These are phyloP conservation scores for Lamprotornis superbus DNA, from an alignment of 2,113 vertebrate species.

Conservation along the genomic window DNA sequence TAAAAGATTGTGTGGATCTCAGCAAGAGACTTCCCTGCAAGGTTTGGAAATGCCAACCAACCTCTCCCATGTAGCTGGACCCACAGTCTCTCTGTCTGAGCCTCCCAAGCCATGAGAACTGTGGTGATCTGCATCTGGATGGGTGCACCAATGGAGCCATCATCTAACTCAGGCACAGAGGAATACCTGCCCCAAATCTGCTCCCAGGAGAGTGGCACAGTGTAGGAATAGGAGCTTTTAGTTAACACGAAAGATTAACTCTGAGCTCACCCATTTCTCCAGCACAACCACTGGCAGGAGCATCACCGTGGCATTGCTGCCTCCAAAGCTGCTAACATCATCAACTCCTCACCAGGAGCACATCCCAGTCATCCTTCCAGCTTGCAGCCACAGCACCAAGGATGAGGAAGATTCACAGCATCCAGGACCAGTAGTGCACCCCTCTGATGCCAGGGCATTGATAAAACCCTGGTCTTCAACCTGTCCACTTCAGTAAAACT, in stretches of 20 bases:
- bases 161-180: neutral
- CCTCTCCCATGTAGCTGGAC: neutral
- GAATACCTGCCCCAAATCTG: neutral
- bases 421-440: neutral
- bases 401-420: neutral
- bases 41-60: neutral
- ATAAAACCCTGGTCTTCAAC: neutral
- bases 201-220: neutral
- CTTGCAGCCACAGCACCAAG: neutral
- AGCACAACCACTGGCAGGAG: fast-evolving
- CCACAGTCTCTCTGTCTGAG: neutral
- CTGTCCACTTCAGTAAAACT: neutral
- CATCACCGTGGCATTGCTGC: fast-evolving
- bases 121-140: neutral
- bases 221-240: neutral
- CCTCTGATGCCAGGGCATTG: neutral
- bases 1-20: neutral
- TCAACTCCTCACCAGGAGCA: neutral
- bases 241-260: neutral
- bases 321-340: neutral
- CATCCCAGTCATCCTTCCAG: neutral
- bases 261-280: neutral
- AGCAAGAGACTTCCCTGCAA: neutral
- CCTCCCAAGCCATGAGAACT: fast-evolving
- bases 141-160: neutral